Base-by-base conservation (phyloP, 2,888 invertebrate species). In the Campoplex capitator region DNA sequence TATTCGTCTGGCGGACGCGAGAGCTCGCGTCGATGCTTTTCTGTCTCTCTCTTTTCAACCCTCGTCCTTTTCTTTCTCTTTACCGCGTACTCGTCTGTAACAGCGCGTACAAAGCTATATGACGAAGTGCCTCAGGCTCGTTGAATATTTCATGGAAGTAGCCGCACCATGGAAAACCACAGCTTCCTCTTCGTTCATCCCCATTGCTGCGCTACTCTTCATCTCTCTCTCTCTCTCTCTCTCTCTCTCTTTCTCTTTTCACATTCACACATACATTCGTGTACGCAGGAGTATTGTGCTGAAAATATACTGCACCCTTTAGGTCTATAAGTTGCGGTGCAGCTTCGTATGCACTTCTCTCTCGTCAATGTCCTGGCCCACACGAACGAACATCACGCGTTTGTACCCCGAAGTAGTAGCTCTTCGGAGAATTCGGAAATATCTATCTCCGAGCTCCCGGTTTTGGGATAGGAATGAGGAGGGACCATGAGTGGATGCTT, bases 131-230 rank as follows among this genome's bases (percentile, higher is more conserved):
- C 90, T 88, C 89, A 91, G 92, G 92, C 92, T 87, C 90, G 92
- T 92, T 93, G 93, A 93, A 93, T 93, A 93, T 93, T 93, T 93
- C 93, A 93, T 93, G 88, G 42, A 91, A 91, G 89, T 90, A 90
- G 91, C 90, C 90, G 86, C 89, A 89, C 89, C 89, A 90, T 90
- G 89, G 89, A 91, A 90, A 92, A 90, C 90, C 89, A 88, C 88
- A 74, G 86, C 80, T 70, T 82, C 80, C 87, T 83, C 77, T 80
- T 68, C 83, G 71, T 78, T 68, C 81, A 84, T 81, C 71, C 77
- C 65, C 78, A 38, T 65, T 32, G 62, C 62, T 32, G 28, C 13
- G 13, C 32, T 32, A 28, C 62, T 28, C 62, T 62, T 32, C 16
- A 28, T 62, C 32, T 32, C 32, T 13, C 32, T 62, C 62, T 32